Base-by-base conservation (phyloP, 2,113 vertebrate species). In the Tautogolabrus adspersus region DNA sequence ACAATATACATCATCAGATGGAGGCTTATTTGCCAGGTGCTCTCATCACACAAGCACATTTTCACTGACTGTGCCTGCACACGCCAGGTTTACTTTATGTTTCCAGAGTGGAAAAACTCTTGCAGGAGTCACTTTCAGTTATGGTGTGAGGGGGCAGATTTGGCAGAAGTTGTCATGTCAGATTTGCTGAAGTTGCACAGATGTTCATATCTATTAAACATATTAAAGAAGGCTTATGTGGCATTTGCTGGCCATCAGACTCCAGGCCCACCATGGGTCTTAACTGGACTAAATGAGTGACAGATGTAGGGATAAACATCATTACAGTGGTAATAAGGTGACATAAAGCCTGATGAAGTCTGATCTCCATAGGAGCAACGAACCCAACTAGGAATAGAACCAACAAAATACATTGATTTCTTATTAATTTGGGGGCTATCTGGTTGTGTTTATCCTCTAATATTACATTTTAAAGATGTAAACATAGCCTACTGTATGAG, bases 261-360 rank as follows among this genome's bases (percentile, higher is more conserved):
- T 80, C 58, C 59, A 21, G 56, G 42, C 56, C 54, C 59, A 26
- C 52, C 54, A 47, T 49, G 19, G 71, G 56, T 68, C 21, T 26
- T 40, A 54, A 75, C 47, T 40, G 60, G 75, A 67, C 0, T 68
- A 47, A 13, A 19, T 12, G 1, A 26, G 26, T 70, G 73, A 76
- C 87, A 87, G 84, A 88, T 78, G 81, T 60, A 51, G 37, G 55
- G 76, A 87, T 89, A 55, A 75, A 49, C 66, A 38, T 75, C 51
- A 44, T 21, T 49, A 62, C 22, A 51, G 57, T n/a, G 13, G 54
- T 30, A 52, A 51, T 49, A 40, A 42, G 68, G 67, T 64, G 57
- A 22, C 38, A 42, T 12, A 4, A 18, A 66, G 37, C 37, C 61
- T 61, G 68, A 79, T 73, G 60, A 23, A 68, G 12, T 47, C 34